Evolutionary conservation across 2,797 vertebrate genomes (phyloP), one percentile per base, ranked within the genome.

Genomic region (Ctenopoma kingsleyae): DNA sequence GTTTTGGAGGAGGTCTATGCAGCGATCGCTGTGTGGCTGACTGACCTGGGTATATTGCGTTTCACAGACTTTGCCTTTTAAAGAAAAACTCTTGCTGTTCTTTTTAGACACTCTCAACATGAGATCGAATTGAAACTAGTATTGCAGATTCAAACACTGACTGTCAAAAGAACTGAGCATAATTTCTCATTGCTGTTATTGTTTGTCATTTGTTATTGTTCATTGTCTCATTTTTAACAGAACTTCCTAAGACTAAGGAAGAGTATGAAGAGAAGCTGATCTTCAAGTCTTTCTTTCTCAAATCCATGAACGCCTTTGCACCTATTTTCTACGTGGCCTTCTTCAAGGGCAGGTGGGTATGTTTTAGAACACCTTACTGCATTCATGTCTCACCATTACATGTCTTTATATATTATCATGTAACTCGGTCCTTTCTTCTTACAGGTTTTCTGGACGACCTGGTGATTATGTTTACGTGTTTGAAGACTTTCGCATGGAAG

Each of bases 311-410:
- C 72, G 95, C 98, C 66, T 99, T 98, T 82, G 98, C 97, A 36
- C 95, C 98, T 15, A 98, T 99, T 91, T 99, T 99, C 94, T 99
- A 99, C 15, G 98, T 99, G 93, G 98, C 98, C 82, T 99, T 99
- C 94, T 99, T 99, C 88, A 99, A 99, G 92, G 98, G 98, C 92
- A 97, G 98, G 98, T 98, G 75, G 76, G 95, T 76, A 16, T 60
- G 19, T 41, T 17, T 35, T 19, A 20, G 19, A 47, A 47, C 6
- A 15, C 56, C 9, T 36, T 40, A 23, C n/a, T 55, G 48, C 3
- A 10, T 35, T 60, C 19, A 40, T 6, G 27, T 22, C 25, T 23
- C 1, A 6, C 1, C 11, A 1, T 8, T 35, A 0, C 51, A 11
- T 12, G 0, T 41, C 23, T 69, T 65, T 17, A 11, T 27, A 72